Conservation (phyloP, 2,113 vertebrate species). For the Terrapene triunguis region DNA sequence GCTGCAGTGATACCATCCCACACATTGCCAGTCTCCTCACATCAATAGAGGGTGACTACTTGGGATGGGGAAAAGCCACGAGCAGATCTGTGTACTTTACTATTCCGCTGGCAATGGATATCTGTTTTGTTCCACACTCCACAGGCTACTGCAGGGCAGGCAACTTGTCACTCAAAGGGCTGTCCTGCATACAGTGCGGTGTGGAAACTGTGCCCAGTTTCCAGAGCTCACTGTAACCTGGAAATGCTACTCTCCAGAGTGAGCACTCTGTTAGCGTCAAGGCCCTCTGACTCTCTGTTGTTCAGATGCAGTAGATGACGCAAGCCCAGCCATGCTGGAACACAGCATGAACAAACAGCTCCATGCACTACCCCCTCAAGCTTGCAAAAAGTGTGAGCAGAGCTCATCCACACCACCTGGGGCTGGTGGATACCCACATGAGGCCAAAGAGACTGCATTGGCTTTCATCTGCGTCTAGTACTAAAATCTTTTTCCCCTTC, state of each 20-base stretch:
- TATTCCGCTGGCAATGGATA: too few species aligned
- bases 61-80: neutral
- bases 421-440: fast-evolving
- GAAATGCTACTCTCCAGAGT: constrained; percentile 50
- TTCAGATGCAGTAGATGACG: fast-evolving
- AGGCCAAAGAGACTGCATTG: neutral
- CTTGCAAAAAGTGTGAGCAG: neutral
- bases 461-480: fast-evolving
- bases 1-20: neutral
- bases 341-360: fast-evolving
- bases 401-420: neutral
- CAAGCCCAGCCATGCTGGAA: neutral
- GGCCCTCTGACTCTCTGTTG: neutral
- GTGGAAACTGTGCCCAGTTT: constrained; percentile 25
- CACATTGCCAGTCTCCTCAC: neutral
- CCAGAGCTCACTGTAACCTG: constrained; percentile 8
- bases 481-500: neutral
- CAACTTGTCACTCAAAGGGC: neutral
- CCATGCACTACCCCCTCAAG: neutral
- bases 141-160: neutral
- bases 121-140: neutral
- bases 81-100: neutral
- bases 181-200: neutral
- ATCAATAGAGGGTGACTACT: neutral
- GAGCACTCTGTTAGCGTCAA: neutral